These are phyloP conservation scores for Archips crataeganus DNA, from an alignment of 2,888 invertebrate species.

Conservation along the genomic window DNA sequence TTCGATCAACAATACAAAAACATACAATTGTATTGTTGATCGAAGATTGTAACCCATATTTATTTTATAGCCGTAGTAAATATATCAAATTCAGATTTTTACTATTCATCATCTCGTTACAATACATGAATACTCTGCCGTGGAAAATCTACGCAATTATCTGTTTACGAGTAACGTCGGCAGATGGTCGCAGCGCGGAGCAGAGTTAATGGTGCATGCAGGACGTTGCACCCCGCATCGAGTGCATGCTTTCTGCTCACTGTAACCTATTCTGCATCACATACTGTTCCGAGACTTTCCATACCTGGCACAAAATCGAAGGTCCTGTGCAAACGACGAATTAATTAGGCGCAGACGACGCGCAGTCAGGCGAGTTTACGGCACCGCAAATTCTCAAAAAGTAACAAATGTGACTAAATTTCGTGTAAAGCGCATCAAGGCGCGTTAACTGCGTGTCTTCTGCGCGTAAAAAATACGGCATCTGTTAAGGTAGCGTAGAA, in stretches of 20 bases:
- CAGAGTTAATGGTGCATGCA: constrained; percentile 78
- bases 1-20: too few relatives aligned
- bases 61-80: not conserved
- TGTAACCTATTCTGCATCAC: constrained; percentile 33
- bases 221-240: constrained; percentile 68
- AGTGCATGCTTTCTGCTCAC: constrained; percentile 61
- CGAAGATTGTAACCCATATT: not conserved
- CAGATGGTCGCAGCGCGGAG: constrained; percentile 63
- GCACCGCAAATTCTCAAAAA: too few relatives aligned
- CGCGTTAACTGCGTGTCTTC: too few relatives aligned
- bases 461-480: too few relatives aligned
- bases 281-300: constrained; percentile 20
- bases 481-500: not conserved
- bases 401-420: too few relatives aligned
- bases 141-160: constrained; percentile 9
- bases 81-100: not conserved
- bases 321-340: too few relatives aligned
- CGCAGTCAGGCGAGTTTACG: too few relatives aligned
- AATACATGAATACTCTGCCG: not conserved
- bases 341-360: too few relatives aligned
- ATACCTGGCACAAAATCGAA: not conserved
- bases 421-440: too few relatives aligned
- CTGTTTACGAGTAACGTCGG: constrained; percentile 41
- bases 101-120: not conserved
- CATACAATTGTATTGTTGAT: too few relatives aligned